Percentiles rank a stretch among this genome's conserved stretches.
phyloP scores from a whole-genome alignment of 2,888 invertebrate species.

The Chorisops tibialis region DNA sequence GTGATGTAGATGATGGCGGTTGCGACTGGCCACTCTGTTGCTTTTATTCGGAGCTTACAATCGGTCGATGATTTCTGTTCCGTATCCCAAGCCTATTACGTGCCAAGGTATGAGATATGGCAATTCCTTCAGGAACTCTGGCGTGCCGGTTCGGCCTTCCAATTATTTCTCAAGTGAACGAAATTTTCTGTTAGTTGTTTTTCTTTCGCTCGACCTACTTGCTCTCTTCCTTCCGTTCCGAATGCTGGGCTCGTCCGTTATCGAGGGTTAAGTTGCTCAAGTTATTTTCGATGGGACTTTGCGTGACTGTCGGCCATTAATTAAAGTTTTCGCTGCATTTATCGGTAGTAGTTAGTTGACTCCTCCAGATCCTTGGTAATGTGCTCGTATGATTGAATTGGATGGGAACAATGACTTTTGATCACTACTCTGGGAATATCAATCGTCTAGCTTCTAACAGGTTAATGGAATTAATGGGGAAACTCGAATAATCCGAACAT shows the following conservation, averaged over 20 bases:
- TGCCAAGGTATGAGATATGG: background rate
- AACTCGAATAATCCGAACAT: too few relatives aligned
- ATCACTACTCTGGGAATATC: constrained; percentile 6
- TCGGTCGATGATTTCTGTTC: constrained; percentile 22
- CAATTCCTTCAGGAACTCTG: constrained; percentile 1
- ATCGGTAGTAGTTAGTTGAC: constrained; percentile 3
- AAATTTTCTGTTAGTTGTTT: background rate
- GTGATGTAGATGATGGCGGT: too few relatives aligned
- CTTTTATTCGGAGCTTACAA: background rate
- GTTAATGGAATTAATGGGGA: constrained; percentile 22
- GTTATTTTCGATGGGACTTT: constrained; percentile 7
- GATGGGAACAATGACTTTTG: constrained; percentile 16
- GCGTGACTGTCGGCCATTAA: constrained; percentile 21
- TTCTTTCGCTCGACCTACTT: too few relatives aligned
- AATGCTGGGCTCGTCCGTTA: too few relatives aligned
- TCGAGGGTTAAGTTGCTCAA: background rate
- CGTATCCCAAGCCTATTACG: background rate
- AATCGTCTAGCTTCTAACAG: constrained; percentile 2
- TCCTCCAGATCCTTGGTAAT: background rate
- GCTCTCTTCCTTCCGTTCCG: too few relatives aligned
- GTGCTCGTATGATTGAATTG: background rate
- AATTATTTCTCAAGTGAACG: constrained; percentile 12
- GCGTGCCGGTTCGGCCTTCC: background rate
- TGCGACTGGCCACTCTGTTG: too few relatives aligned
- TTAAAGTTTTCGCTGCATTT: constrained; percentile 20